Conservation (phyloP, 2,797 vertebrate species). For the Malacoraja senta region DNA sequence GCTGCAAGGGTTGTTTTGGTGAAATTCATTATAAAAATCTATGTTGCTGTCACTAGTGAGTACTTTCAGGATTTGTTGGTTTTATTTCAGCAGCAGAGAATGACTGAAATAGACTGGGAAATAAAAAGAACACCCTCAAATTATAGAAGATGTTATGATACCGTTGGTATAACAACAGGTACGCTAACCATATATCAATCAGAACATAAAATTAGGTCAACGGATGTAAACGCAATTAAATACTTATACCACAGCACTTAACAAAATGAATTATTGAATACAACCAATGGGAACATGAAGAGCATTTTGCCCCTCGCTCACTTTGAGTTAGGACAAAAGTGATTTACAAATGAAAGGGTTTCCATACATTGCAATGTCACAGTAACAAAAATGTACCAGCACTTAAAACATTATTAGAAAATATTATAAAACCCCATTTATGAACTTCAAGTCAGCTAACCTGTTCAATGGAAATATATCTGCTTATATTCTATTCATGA, state of each 20-base stretch:
- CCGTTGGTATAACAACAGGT: background rate
- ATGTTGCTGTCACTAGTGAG: background rate
- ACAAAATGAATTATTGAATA: conserved; percentile 16
- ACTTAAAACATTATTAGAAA: background rate
- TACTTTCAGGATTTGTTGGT: background rate
- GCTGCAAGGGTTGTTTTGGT: background rate
- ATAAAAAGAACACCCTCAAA: background rate
- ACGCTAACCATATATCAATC: background rate
- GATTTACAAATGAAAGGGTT: background rate
- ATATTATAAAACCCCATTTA: background rate
- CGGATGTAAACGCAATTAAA: conserved; percentile 12
- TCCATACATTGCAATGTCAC: background rate
- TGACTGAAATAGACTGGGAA: background rate
- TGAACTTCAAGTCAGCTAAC: background rate
- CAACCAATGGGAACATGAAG: background rate
- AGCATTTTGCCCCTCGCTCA: background rate
- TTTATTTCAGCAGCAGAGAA: background rate
- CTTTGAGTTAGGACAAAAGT: background rate
- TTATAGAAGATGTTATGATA: background rate
- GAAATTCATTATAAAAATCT: background rate
- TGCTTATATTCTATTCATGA: background rate
- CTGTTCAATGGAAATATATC: background rate
- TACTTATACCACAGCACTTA: background rate
- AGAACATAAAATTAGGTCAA: conserved; percentile 19
- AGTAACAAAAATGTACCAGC: background rate